Evolutionary conservation across 2,797 vertebrate species (phyloP).

Genomic region (Cichlasoma orientale): DNA sequence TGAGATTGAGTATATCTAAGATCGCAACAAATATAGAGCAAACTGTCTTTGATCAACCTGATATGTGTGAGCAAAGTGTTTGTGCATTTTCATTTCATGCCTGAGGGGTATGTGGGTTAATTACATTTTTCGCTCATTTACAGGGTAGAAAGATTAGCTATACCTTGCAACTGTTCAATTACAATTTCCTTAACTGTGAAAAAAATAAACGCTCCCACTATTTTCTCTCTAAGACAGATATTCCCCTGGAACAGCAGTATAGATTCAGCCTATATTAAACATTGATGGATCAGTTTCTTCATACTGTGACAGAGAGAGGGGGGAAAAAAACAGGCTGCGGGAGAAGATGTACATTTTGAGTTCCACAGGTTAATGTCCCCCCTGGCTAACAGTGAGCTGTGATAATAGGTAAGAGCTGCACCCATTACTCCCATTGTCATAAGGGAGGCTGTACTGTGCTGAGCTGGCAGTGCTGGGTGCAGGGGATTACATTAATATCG

Average conservation of each 20-base stretch:
- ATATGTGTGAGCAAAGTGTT: constrained; percentile 29
- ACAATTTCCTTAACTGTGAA: constrained; percentile 24
- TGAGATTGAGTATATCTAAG: constrained; percentile 17
- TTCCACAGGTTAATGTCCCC: constrained; percentile 72
- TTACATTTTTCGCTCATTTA: constrained; percentile 57
- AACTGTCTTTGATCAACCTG: constrained; percentile 40
- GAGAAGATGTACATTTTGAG: constrained; percentile 61
- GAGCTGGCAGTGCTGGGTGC: constrained; percentile 65
- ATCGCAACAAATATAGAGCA: constrained; percentile 46
- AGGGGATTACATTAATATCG: constrained; percentile 72
- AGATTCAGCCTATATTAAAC: constrained; percentile 37
- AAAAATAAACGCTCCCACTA: constrained; percentile 27
- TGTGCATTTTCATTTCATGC: constrained; percentile 37
- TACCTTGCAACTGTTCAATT: constrained; percentile 39
- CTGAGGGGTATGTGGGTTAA: constrained; percentile 48
- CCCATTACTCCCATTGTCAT: constrained; percentile 71
- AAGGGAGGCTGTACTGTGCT: constrained; percentile 61
- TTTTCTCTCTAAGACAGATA: constrained; percentile 16
- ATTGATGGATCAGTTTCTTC: constrained; percentile 34
- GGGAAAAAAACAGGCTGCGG: constrained; percentile 3
- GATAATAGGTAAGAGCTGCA: constrained; percentile 63
- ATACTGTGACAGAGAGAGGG: neutral
- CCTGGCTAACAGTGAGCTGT: constrained; percentile 55
- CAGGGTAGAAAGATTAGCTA: constrained; percentile 52
- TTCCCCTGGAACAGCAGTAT: constrained; percentile 24